Evolutionary conservation across 2,113 vertebrate species (phyloP).

Genomic region (Nothoprocta pentlandii): DNA sequence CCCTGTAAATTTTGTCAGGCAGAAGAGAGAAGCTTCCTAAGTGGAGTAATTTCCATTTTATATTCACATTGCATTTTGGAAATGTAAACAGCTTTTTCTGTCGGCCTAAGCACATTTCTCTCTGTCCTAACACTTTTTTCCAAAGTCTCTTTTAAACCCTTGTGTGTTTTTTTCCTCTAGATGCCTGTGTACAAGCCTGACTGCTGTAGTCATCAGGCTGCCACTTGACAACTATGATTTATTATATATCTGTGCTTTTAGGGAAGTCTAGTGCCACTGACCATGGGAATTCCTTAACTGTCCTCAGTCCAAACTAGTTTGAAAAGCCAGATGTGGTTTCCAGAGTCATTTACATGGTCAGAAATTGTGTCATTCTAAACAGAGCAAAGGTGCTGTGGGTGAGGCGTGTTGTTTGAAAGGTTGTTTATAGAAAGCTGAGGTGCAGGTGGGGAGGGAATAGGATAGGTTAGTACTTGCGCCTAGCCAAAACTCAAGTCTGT

Average conservation of each 20-base stretch:
- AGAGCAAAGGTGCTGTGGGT: not conserved
- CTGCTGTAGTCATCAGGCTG: not conserved
- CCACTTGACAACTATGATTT: not conserved
- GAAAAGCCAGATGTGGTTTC: not conserved
- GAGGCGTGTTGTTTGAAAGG: not conserved
- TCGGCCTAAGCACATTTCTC: not conserved
- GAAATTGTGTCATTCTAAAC: not conserved
- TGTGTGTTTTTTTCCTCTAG: not conserved
- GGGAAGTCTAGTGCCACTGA: not conserved
- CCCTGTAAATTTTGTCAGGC: not conserved
- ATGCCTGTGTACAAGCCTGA: not conserved
- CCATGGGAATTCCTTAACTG: not conserved
- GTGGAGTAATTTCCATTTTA: not conserved
- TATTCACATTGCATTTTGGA: not conserved
- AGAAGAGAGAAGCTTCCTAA: not conserved
- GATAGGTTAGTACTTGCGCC: fast-evolving
- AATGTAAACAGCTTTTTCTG: not conserved
- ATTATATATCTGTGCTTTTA: not conserved
- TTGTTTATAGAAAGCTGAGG: not conserved
- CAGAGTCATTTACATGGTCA: not conserved
- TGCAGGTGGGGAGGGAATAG: not conserved
- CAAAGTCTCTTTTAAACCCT: too few species aligned
- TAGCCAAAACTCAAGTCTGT: not conserved
- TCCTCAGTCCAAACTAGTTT: not conserved
- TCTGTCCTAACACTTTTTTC: not conserved